Evolutionary conservation across 30 jellyfish, hydroid and myxozoan genomes (phyloP), one percentile per base, ranked within the genome.

Genomic region (Rhopilema esculentum): DNA sequence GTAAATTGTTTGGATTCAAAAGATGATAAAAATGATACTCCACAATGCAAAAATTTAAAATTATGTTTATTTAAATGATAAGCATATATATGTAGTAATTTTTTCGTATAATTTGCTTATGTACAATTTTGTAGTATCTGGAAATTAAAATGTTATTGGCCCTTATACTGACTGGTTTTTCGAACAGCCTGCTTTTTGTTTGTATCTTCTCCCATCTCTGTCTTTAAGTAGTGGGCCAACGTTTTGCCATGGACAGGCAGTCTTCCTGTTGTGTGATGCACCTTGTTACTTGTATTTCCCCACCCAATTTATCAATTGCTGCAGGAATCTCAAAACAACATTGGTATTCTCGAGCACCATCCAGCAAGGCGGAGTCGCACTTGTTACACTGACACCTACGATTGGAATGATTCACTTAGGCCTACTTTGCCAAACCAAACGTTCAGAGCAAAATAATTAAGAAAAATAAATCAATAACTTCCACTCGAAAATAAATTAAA

Each of bases 201-300:
- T 63, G 29, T 63, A 63, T 24, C 73, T 63, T 63, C 30, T 63
- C 73, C 73, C 73, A 63, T 63, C 73, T 63, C 73, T 63, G 73
- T n/a, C 30, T 63, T 63, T 63, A 63, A 63, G 73, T 19, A 63
- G 29, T 63, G n/a, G 73, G 27, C 29, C 73, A n/a, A 63, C 73
- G 27, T 63, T n/a, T 63, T 63, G 73, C 27, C 29, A 63, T n/a
- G 73, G n/a, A n/a, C 17, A 63, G 73, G 29, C 7, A 63, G 29
- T 63, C 27, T 63, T 63, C 73, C 6, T 63, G 17, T 19, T 63
- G 73, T 24, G 29, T 24, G 29, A 63, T 63, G 27, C 73, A 63
- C 30, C 30, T 63, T 19, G 4, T 63, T 2, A n/a, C 30, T 63
- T 63, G 29, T 19, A 63, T 63, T 63, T n/a, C 27, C 27, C 73